phyloP scores from a whole-genome alignment of 2,888 invertebrate genomes.

The Drosophila aldrichi region DNA sequence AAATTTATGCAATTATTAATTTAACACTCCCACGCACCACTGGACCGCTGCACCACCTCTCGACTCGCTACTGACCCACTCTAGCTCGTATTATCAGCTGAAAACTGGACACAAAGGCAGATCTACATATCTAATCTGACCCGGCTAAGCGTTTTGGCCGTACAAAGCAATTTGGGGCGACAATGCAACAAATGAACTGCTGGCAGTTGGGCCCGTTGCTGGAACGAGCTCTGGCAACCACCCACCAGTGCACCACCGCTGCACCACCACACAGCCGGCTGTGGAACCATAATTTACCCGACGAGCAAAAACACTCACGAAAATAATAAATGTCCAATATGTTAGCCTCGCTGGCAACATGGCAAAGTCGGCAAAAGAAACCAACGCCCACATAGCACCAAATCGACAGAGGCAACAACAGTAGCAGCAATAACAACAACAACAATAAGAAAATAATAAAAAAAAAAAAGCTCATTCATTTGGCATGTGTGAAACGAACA shows the following conservation, averaged over 20 bases:
- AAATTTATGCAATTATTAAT: conserved; percentile 86
- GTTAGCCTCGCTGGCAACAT: conserved; percentile 71
- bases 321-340: conserved; percentile 82
- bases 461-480: conserved; percentile 68
- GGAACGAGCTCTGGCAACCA: not conserved
- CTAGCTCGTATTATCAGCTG: conserved; percentile 25
- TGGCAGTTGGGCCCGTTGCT: conserved; percentile 18
- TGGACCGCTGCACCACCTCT: not conserved
- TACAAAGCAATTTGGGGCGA: conserved; percentile 59
- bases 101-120: conserved; percentile 40
- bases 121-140: conserved; percentile 69
- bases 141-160: conserved; percentile 53
- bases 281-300: conserved; percentile 72
- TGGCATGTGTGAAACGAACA: conserved; percentile 76
- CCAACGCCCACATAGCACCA: conserved; percentile 51
- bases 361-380: conserved; percentile 61
- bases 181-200: conserved; percentile 64
- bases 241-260: not conserved
- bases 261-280: conserved; percentile 14
- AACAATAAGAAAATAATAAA: conserved; percentile 42
- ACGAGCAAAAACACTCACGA: conserved; percentile 79
- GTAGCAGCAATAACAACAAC: conserved; percentile 35
- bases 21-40: conserved; percentile 79
- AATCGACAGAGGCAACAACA: conserved; percentile 58
- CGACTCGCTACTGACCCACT: not conserved